A percentile compares a stretch with the other conserved stretches of the same genome.
Evolutionary conservation across 2,113 vertebrate genomes (phyloP).

Genomic region (Sander lucioperca): DNA sequence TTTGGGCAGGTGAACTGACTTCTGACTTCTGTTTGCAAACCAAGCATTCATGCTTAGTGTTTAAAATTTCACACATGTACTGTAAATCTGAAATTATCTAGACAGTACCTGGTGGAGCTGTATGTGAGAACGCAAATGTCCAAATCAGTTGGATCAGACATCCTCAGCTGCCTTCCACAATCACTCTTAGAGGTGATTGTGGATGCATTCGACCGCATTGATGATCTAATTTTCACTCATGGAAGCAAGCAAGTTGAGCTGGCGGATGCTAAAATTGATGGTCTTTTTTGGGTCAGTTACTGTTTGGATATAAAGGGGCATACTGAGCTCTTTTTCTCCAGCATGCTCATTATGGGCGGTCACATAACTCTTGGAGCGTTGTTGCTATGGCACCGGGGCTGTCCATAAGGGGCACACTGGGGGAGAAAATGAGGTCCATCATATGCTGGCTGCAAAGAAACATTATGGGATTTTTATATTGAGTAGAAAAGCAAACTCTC

Average conservation of each 20-base stretch:
- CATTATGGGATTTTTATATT: not conserved
- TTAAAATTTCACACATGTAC: no score
- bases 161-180: no score
- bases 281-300: not conserved
- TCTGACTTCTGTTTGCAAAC: not conserved
- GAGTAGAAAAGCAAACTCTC: not conserved
- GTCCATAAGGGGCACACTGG: conserved; percentile 6
- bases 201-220: not conserved
- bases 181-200: not conserved
- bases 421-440: conserved; percentile 26
- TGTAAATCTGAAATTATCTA: no score
- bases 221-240: not conserved
- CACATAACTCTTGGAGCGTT: conserved; percentile 30
- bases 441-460: conserved; percentile 5
- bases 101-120: no score
- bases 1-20: not conserved
- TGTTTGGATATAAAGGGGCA: not conserved
- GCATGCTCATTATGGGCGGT: not conserved
- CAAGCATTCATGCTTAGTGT: not conserved
- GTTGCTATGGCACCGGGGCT: conserved; percentile 58
- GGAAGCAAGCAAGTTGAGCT: not conserved
- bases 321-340: not conserved
- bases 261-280: not conserved
- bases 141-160: no score
- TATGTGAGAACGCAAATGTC: no score